phyloP scores from a whole-genome alignment of 2,113 vertebrate genomes.

The Budorcas taxicolor region DNA sequence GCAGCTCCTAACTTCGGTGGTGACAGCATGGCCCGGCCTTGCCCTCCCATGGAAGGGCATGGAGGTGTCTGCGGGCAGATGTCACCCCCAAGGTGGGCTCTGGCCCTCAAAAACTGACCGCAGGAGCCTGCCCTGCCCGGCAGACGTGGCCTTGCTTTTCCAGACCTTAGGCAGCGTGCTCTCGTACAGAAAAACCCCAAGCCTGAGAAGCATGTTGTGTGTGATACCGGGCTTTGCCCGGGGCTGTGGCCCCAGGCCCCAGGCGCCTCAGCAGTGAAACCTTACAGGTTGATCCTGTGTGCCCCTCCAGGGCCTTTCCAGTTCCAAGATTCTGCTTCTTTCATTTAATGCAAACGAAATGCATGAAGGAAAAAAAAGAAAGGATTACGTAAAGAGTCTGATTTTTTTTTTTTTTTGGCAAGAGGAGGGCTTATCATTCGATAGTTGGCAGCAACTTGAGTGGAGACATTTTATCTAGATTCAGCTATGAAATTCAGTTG shows the following conservation, averaged over 20 bases:
- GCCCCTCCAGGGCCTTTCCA: not conserved
- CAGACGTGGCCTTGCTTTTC: not conserved
- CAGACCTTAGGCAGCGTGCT: not conserved
- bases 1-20: not conserved
- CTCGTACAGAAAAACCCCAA: not conserved
- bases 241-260: not conserved
- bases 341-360: not conserved
- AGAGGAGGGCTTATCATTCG: not conserved
- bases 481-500: slow-evolving; percentile 55
- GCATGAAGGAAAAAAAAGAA: not conserved
- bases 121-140: rapidly evolving
- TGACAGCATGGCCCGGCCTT: not conserved
- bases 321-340: not conserved
- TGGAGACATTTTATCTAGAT: not conserved
- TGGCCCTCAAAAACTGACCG: rapidly evolving
- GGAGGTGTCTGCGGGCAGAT: not conserved
- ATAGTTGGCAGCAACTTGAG: not conserved
- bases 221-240: not conserved
- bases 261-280: not conserved
- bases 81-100: not conserved
- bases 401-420: not conserved
- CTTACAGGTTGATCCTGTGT: rapidly evolving
- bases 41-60: not conserved
- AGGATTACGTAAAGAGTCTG: not conserved
- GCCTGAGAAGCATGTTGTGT: rapidly evolving